Evolutionary conservation across 1,140 invertebrate genomes (phyloP), one percentile per base, ranked within the genome.

Genomic region (Pogonognathellus flavescens): DNA sequence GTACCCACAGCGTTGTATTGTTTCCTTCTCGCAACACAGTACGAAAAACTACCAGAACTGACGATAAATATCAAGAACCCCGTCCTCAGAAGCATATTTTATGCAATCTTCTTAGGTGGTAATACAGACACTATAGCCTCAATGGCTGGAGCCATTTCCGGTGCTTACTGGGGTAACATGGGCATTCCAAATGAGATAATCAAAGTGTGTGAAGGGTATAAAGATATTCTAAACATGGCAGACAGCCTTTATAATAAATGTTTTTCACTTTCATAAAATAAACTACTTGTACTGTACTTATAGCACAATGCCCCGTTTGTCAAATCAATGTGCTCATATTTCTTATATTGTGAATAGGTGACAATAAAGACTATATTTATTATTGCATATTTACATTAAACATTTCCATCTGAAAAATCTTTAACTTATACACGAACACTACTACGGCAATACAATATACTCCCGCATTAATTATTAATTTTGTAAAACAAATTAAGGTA

Each of bases 71-170:
- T 90, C 85, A 90, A 91, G 85, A 94, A 92, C 90, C 91, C 91
- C 80, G 91, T 95, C 88, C 92, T 94, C 89, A 92, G 93, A 89
- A 93, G 94, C 16, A 91, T 96, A 62, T 92, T 93, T 84, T 93
- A 93, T 90, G 92, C 95, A 83, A 94, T 95, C 82, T 93, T 92
- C 20, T 90, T 96, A 16, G 95, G 95, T 66, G 95, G 95, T 50
- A 95, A 96, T 90, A 94, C 95, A 13, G 95, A 96, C 87, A 96
- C 95, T 2, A 95, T 96, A 89, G 95, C 94, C 10, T 93, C 93
- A 82, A 96, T 96, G 95, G 93, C 95, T 41, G 95, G 94, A 18
- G 93, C 94, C 25, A 94, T 96, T 85, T 93, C 93, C 83, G 95
- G 95, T 70, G 95, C 95, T 18, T 94, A 92, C 90, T 93, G 94